Base-by-base conservation (phyloP, 2,797 vertebrate genomes). In the Lagodon rhomboides region DNA sequence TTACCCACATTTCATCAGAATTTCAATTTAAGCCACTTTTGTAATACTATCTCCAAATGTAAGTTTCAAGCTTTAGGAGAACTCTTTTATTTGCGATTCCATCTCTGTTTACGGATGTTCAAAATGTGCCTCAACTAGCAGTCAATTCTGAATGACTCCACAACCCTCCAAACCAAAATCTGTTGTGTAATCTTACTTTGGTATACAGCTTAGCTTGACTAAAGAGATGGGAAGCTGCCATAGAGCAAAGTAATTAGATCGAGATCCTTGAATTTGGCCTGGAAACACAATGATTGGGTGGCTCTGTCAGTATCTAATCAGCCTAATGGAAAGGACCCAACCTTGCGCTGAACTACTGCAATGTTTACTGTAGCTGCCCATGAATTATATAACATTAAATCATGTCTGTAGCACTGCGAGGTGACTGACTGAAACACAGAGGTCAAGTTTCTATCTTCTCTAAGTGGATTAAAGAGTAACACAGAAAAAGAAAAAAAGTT, bases 251-350 rank as follows among this genome's bases (percentile, higher is more conserved):
- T 80, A 80, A 91, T 89, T 77, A 79, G 75, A 79, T 22, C 59
- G 54, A 79, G 34, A 54, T 53, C n/a, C 67, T 67, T 83, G 55
- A 81, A 78, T 88, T 76, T 87, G 78, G 73, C 81, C 62, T 68
- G 61, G 55, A 86, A 87, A 78, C 43, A 82, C 41, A 34, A 30
- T 30, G 88, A 80, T 68, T 69, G 51, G 54, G 73, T 53, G 47
- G 70, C 68, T 53, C 67, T 82, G 68, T 80, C 89, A 63, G 77
- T 56, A 54, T 81, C 78, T 80, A 86, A 93, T 92, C 84, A 85
- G 69, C 47, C 84, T 92, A 91, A 92, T 89, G 89, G 81, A 87
- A 55, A 79, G 58, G 78, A 46, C 4, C 44, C 50, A 55, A 59
- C 47, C 68, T 30, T 22, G n/a, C 1, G 17, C 55, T 75, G 53